Evolutionary conservation across 2,797 vertebrate genomes (phyloP).

Genomic region (Eurystomus glaucurus): DNA sequence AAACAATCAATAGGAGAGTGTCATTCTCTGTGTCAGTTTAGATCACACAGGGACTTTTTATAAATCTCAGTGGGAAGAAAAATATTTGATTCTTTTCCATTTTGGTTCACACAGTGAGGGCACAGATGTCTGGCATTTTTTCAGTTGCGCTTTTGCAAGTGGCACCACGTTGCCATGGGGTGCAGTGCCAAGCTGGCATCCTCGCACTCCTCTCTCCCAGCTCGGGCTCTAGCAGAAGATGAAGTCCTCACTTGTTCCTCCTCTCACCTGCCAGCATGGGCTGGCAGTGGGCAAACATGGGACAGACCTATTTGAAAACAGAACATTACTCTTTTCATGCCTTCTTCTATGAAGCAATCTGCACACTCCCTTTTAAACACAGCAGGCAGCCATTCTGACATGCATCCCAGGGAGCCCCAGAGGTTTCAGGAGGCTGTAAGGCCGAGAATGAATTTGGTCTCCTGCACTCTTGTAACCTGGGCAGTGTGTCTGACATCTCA

Average conservation of each 20-base stretch:
- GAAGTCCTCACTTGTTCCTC: slow-evolving; percentile 15
- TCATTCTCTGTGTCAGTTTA: background rate
- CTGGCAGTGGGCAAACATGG: slow-evolving; percentile 47
- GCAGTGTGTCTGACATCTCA: background rate
- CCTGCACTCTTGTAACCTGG: rapidly evolving
- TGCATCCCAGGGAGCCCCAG: background rate
- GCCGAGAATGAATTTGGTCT: background rate
- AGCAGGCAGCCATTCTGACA: background rate
- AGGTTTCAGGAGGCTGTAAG: background rate
- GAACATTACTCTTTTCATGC: background rate
- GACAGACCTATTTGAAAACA: slow-evolving; percentile 10
- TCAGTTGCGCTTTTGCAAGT: slow-evolving; percentile 11
- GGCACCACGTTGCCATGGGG: background rate
- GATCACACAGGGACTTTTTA: slow-evolving; percentile 32
- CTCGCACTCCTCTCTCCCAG: background rate
- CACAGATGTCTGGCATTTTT: slow-evolving; percentile 68
- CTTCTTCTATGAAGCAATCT: background rate
- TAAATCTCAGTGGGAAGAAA: slow-evolving; percentile 40
- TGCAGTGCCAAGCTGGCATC: slow-evolving; percentile 16
- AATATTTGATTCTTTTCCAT: slow-evolving; percentile 28
- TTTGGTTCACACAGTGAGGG: slow-evolving; percentile 24
- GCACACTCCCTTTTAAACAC: background rate
- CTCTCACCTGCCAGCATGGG: slow-evolving; percentile 52
- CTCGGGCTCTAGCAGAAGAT: slow-evolving; percentile 24
- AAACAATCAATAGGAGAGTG: slow-evolving; percentile 29